Evolutionary conservation across 92 coral and sea anemone species (phyloP).

Genomic region (Micromussa lordhowensis): DNA sequence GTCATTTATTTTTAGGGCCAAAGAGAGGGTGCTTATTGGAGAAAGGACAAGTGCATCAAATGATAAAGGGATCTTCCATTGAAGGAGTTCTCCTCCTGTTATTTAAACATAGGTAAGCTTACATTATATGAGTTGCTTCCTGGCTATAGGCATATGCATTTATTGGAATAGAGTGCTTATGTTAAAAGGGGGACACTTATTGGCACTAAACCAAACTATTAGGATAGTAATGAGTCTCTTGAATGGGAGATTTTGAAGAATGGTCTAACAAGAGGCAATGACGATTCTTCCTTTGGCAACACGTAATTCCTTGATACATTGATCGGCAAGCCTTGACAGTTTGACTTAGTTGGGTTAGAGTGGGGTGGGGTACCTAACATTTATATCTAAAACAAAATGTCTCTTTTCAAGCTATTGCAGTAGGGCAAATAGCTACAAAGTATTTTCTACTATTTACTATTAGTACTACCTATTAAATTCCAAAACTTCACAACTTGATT

Average conservation of each 20-base stretch:
- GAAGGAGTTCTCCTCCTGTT: too few relatives aligned
- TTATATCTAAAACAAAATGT: background rate
- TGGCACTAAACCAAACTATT: too few relatives aligned
- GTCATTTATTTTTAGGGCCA: too few relatives aligned
- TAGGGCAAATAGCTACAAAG: background rate
- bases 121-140: too few relatives aligned
- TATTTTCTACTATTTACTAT: background rate
- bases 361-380: background rate
- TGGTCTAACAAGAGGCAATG: background rate
- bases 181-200: too few relatives aligned
- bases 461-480: background rate
- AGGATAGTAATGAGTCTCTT: too few relatives aligned
- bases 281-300: background rate
- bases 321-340: background rate
- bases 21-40: too few relatives aligned
- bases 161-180: too few relatives aligned
- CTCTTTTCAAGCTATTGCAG: background rate
- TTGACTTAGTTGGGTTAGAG: background rate
- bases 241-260: background rate
- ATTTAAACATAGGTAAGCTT: too few relatives aligned
- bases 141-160: too few relatives aligned
- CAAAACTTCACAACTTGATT: background rate
- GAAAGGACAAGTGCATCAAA: too few relatives aligned
- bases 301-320: background rate
- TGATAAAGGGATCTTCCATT: too few relatives aligned